Conservation (phyloP, 2,797 vertebrate genomes). For the Pseudochaenichthys georgianus region DNA sequence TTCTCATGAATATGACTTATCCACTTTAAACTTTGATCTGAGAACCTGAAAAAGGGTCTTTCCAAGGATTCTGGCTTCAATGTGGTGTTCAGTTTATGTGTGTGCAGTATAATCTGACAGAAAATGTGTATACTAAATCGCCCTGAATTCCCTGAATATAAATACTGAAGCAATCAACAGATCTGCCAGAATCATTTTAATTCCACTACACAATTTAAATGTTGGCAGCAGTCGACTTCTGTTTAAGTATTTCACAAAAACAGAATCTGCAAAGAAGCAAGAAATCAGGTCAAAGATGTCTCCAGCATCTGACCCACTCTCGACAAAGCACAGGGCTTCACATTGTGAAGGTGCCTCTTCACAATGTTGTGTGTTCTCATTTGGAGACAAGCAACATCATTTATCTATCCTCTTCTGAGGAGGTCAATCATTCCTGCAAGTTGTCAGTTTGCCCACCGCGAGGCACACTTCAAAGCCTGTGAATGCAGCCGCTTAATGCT, state of each 20-base stretch:
- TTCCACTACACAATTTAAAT: not conserved
- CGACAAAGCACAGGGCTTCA: not conserved
- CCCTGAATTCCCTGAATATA: not conserved
- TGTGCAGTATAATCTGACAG: conserved; percentile 4
- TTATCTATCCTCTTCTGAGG: not conserved
- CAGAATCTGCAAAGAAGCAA: no score
- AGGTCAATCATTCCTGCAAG: not conserved
- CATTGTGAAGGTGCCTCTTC: not conserved
- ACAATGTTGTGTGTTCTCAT: not conserved
- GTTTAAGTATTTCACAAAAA: not conserved
- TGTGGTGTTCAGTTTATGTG: conserved; percentile 1
- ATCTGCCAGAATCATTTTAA: not conserved
- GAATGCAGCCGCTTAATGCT: not conserved
- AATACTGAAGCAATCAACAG: not conserved
- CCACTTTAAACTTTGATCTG: conserved; percentile 16
- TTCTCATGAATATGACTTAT: not conserved
- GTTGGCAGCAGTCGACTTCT: not conserved
- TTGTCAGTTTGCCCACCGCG: not conserved
- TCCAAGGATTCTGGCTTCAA: not conserved
- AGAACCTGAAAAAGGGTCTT: not conserved
- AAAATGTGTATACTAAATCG: conserved; percentile 8
- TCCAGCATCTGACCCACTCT: not conserved
- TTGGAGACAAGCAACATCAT: not conserved
- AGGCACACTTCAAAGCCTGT: not conserved
- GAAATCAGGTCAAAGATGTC: no score